These are phyloP conservation scores for Gallinago undulata DNA, from an alignment of 2,113 vertebrate genomes.

Conservation along the genomic window DNA sequence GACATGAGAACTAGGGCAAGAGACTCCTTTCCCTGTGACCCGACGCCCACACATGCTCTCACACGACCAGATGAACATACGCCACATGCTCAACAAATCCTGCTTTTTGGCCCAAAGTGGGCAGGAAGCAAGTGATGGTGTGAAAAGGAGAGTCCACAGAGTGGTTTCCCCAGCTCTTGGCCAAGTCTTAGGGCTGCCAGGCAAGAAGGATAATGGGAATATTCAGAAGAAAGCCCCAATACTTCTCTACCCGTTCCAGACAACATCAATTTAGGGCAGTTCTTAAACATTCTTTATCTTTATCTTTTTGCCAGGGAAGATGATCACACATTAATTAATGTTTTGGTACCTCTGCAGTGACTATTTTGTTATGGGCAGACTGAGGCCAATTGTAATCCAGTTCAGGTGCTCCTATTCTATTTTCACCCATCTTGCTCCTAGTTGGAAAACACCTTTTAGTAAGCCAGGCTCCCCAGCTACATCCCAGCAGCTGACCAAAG, in stretches of 20 bases:
- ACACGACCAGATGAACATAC: neutral
- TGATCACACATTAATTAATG: rapidly evolving
- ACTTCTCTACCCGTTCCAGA: neutral
- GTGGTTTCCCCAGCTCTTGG: neutral
- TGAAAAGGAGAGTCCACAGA: neutral
- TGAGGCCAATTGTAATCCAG: neutral
- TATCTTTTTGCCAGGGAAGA: neutral
- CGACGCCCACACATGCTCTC: neutral
- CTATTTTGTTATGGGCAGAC: neutral
- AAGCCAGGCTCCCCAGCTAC: slow-evolving; percentile 36
- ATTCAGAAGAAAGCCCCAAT: neutral
- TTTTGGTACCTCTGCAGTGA: neutral
- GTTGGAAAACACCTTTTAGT: neutral
- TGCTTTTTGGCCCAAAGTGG: neutral
- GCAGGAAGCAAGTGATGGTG: neutral
- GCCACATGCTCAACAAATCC: neutral
- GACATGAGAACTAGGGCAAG: neutral
- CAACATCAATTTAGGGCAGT: neutral
- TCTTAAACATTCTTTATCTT: neutral
- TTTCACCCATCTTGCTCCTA: neutral
- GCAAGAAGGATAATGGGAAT: neutral
- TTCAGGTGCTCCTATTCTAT: neutral
- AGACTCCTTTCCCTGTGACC: neutral
- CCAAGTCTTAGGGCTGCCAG: rapidly evolving
- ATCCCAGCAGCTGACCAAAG: neutral